Base-by-base conservation (phyloP, 2,797 vertebrate genomes). In the Pangasius larnaudii region DNA sequence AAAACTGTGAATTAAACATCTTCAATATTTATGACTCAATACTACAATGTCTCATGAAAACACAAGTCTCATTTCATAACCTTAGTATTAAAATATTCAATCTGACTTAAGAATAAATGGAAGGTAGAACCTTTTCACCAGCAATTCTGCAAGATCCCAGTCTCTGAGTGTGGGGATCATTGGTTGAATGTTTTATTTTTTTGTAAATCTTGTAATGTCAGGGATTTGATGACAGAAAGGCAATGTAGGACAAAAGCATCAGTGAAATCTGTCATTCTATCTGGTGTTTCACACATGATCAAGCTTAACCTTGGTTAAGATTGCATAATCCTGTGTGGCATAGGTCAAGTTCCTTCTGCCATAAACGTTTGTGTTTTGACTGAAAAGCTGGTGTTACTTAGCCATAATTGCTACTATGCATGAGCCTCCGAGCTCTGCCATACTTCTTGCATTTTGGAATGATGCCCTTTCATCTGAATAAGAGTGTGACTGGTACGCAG, bases 361-460 rank as follows among this genome's bases (percentile, higher is more conserved):
- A 58, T 11, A 81, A 61, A 42, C 16, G 53, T 27, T 59, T 39
- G 19, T 80, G 78, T 80, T 80, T 58, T 59, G 53, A 80, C 78
- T 81, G 56, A 79, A 80, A 80, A 80, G 27, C n/a, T 42, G 3
- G 49, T n/a, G 16, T 56, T 56, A 19, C 74, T 78, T 53, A 8
- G 30, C 36, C 36, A n/a, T 33, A 84, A 84, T 22, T 56, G 69
- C 59, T 53, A 58, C 19, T 18, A 10, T n/a, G 16, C 13, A 36
- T 4, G 24, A 42, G 33, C 24, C 82, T 30, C 22, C 42, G 69
- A 75, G 69, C 71, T 53, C 81, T 42, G 36, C 79, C 30, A 24
- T 36, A 36, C 77, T 22, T 58, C 77, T 22, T 27, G 36, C 18
- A 49, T 39, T 79, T 30, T 79, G 33, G 16, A 58, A 30, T 36